Evolutionary conservation across 2,797 vertebrate genomes (phyloP), one percentile per base, ranked within the genome.

Genomic region (Sebastes cheni): DNA sequence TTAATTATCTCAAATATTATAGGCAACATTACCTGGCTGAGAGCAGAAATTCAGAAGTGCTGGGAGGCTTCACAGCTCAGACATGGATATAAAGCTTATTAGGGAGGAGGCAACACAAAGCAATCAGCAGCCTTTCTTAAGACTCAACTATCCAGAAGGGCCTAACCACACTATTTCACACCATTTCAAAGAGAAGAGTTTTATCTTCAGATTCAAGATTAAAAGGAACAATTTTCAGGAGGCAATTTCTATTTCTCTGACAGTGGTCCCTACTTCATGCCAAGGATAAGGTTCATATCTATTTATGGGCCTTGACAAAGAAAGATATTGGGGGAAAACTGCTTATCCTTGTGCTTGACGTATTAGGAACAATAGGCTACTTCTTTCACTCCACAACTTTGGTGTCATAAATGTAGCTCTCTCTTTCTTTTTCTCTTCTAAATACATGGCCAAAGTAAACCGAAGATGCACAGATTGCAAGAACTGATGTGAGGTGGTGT

Each of bases 251-350:
- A 82, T 89, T 91, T 90, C 78, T 85, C 79, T 86, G 85, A 92
- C 88, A 90, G 76, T 52, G 65, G 77, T 65, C 89, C 59, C 67
- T 88, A 80, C 81, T 85, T 89, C 75, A 84, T 85, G 81, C 86
- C 86, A 84, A 79, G 85, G 88, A 93, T 92, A 92, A 92, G 85
- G 80, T 79, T 89, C 76, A 80, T 90, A 93, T 93, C 90, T 92
- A 64, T 90, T 88, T 91, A 89, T 73, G 86, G 67, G 66, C 84
- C n/a, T 56, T 84, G 88, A 94, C 89, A 92, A 90, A 89, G 72
- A 92, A 85, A 92, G 89, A 94, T 91, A 91, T 90, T 84, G 77
- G 80, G 79, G 75, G 84, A 82, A 86, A 94, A 88, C 75, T 82
- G 87, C 87, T 89, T 91, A 86, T 89, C 80, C 86, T 79, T 83